Percentiles rank a stretch among this genome's conserved stretches.
phyloP scores from a whole-genome alignment of 2,888 invertebrate species.

The Anticlea derivata region DNA sequence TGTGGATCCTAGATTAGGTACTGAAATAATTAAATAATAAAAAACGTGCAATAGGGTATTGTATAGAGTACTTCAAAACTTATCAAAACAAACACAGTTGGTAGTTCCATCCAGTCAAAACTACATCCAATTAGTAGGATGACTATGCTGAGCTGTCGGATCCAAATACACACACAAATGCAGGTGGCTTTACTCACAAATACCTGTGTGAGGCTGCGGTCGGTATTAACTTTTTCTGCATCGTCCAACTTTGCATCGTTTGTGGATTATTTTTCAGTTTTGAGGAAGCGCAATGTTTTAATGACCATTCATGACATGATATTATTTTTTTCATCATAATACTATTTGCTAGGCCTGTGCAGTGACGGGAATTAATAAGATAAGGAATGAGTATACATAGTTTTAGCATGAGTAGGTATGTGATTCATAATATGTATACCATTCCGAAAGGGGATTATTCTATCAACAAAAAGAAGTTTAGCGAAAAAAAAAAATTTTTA shows the following conservation, averaged over 20 bases:
- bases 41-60: too few relatives aligned
- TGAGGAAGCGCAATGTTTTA: neutral
- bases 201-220: neutral
- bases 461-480: too few relatives aligned
- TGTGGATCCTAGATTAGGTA: neutral
- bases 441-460: too few relatives aligned
- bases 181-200: slow-evolving; percentile 6
- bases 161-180: slow-evolving; percentile 18
- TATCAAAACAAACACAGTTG: slow-evolving; percentile 35
- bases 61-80: slow-evolving; percentile 24
- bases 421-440: too few relatives aligned
- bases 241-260: slow-evolving; percentile 11
- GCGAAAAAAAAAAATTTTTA: too few relatives aligned
- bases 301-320: neutral
- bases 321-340: too few relatives aligned
- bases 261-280: slow-evolving; percentile 12
- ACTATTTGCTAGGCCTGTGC: too few relatives aligned
- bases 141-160: slow-evolving; percentile 36
- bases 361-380: too few relatives aligned
- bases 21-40: too few relatives aligned
- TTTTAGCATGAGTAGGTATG: too few relatives aligned
- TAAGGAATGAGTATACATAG: too few relatives aligned
- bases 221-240: slow-evolving; percentile 11
- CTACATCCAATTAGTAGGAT: slow-evolving; percentile 47
- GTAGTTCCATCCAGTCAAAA: slow-evolving; percentile 41